Percentiles rank a stretch among this genome's conserved stretches.
Evolutionary conservation across 2,888 invertebrate species (phyloP).

Genomic region (Endotricha flammealis): DNA sequence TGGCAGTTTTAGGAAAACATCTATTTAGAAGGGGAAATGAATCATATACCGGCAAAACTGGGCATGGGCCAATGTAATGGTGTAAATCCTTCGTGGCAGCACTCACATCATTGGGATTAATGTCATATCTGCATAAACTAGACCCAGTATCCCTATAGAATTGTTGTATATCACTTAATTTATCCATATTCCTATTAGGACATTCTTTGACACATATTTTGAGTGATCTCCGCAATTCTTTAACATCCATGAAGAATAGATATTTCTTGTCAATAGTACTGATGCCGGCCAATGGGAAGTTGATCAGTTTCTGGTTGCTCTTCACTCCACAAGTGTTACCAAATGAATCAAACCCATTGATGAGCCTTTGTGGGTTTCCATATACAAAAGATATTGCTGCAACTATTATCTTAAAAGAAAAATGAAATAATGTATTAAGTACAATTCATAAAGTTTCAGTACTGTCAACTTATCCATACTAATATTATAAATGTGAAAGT

Average conservation of each 20-base stretch:
- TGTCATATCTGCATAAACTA: slow-evolving; percentile 87
- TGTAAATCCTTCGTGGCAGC: slow-evolving; percentile 48
- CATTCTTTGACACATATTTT: slow-evolving; percentile 95
- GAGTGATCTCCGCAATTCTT: slow-evolving; percentile 84
- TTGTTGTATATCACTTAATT: slow-evolving; percentile 81
- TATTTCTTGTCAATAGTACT: slow-evolving; percentile 88
- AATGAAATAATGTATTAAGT: not conserved
- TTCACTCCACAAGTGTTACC: slow-evolving; percentile 95
- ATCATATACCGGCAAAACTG: slow-evolving; percentile 86
- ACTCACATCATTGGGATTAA: slow-evolving; percentile 75
- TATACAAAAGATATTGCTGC: slow-evolving; percentile 93
- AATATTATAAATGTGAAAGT: too few species aligned
- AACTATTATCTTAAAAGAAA: slow-evolving; percentile 81
- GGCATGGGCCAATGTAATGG: slow-evolving; percentile 85
- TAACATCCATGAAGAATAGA: slow-evolving; percentile 90
- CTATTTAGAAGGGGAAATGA: slow-evolving; percentile 90
- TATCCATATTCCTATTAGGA: slow-evolving; percentile 82
- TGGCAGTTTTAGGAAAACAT: slow-evolving; percentile 88
- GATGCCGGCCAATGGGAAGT: slow-evolving; percentile 86
- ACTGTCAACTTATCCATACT: too few species aligned
- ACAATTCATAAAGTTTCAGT: too few species aligned
- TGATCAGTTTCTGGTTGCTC: slow-evolving; percentile 85
- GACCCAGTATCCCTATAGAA: slow-evolving; percentile 86
- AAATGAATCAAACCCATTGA: slow-evolving; percentile 95
- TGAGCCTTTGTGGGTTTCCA: slow-evolving; percentile 89